Percentiles rank a stretch among this genome's conserved stretches.
phyloP scores from a whole-genome alignment of 2,888 invertebrate genomes.

The Sinohyriopsis cumingii region DNA sequence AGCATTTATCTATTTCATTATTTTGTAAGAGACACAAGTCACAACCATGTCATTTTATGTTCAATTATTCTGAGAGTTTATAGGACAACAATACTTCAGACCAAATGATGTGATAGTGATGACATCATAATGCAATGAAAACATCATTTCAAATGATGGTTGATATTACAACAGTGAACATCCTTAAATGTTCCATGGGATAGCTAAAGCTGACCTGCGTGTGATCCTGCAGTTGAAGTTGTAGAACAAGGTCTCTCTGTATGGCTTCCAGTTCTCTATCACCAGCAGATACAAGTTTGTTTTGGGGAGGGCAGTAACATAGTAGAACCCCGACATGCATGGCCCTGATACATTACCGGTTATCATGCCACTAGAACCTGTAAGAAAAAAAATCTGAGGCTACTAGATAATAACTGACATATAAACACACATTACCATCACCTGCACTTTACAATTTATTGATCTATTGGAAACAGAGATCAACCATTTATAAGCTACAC shows the following conservation, averaged over 20 bases:
- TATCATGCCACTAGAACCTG: constrained; percentile 71
- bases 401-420: background rate
- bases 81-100: no score
- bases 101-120: no score
- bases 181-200: background rate
- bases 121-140: background rate
- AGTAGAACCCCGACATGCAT: constrained; percentile 73
- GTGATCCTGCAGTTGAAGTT: constrained; percentile 73
- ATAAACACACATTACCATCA: background rate
- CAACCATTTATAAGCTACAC: no score
- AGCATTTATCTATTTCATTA: no score
- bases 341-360: constrained; percentile 72
- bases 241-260: constrained; percentile 67
- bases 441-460: no score
- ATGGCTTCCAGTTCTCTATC: constrained; percentile 71
- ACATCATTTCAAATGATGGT: background rate
- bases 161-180: background rate
- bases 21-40: no score
- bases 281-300: constrained; percentile 72
- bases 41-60: no score
- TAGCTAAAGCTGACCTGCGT: constrained; percentile 56
- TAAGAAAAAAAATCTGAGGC: constrained; percentile 15
- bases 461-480: no score
- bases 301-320: constrained; percentile 70
- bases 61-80: no score